Evolutionary conservation across 1,140 invertebrate species (phyloP).

Genomic region (Scaptomyza pallida): DNA sequence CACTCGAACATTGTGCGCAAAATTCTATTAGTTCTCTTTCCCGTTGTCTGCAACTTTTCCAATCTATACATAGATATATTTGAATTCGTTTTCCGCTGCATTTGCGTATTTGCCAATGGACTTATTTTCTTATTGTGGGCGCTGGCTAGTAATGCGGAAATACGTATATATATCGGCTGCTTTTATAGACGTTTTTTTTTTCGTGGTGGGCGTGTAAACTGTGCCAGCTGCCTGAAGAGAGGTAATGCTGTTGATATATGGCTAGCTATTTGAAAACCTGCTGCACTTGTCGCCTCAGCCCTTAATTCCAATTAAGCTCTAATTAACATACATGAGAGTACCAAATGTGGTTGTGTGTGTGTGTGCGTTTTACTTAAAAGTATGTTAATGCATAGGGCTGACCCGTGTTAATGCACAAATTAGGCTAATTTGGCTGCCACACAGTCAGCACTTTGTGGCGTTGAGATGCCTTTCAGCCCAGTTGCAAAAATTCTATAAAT

Average conservation of each 20-base stretch:
- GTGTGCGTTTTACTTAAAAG: slow-evolving; percentile 29
- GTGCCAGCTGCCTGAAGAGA: slow-evolving; percentile 29
- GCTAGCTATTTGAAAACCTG: slow-evolving; percentile 29
- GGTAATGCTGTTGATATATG: slow-evolving; percentile 12
- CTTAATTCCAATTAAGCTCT: slow-evolving; percentile 58
- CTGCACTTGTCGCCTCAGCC: slow-evolving; percentile 46
- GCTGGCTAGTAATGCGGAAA: slow-evolving; percentile 48
- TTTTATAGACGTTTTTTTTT: slow-evolving; percentile 1
- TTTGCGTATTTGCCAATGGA: slow-evolving; percentile 25
- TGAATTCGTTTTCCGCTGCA: slow-evolving; percentile 6
- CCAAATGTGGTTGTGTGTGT: slow-evolving; percentile 1
- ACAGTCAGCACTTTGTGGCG: background rate
- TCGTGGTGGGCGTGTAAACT: slow-evolving; percentile 41
- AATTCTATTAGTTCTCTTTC: slow-evolving; percentile 17
- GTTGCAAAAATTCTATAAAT: background rate
- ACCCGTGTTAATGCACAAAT: slow-evolving; percentile 21
- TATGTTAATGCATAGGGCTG: slow-evolving; percentile 44
- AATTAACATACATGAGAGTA: slow-evolving; percentile 51
- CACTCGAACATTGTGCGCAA: slow-evolving; percentile 14
- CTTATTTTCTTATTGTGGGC: slow-evolving; percentile 23
- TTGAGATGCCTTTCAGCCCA: background rate
- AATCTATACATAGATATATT: background rate
- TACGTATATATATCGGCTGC: background rate
- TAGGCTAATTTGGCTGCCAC: background rate
- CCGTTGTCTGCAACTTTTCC: slow-evolving; percentile 12